A percentile compares a stretch with the other conserved stretches of the same genome.
phyloP scores from a whole-genome alignment of 92 coral and sea anemone genomes.

The Galaxea fascicularis region DNA sequence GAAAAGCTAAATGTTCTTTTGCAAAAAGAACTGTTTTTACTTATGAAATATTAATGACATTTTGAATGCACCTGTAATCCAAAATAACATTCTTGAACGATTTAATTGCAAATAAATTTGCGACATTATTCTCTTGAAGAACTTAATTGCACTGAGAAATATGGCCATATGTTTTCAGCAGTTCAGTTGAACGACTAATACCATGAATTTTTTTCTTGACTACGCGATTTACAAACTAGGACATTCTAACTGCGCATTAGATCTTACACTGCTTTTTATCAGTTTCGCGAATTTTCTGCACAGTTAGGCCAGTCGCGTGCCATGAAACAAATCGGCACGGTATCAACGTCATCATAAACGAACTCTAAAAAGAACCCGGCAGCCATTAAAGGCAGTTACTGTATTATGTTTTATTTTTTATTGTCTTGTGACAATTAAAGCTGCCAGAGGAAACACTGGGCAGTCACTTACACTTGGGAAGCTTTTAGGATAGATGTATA shows the following conservation, averaged over 20 bases:
- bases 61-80: too few relatives aligned
- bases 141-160: too few relatives aligned
- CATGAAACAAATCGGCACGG: not conserved
- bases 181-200: too few relatives aligned
- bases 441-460: not conserved
- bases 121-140: too few relatives aligned
- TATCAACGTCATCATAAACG: not conserved
- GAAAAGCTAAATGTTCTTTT: not conserved
- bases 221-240: not conserved
- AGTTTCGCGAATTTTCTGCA: not conserved
- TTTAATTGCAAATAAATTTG: not conserved
- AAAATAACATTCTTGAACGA: too few relatives aligned
- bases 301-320: not conserved
- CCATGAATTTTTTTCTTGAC: too few relatives aligned
- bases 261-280: not conserved
- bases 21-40: too few relatives aligned
- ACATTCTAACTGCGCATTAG: not conserved
- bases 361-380: not conserved
- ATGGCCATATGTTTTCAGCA: not conserved
- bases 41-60: too few relatives aligned
- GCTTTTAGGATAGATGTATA: not conserved
- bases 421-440: not conserved
- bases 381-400: not conserved
- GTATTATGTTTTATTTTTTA: not conserved
- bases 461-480: not conserved